These are phyloP conservation scores for Chirona hameri DNA, from an alignment of 2,888 invertebrate genomes.

Conservation along the genomic window DNA sequence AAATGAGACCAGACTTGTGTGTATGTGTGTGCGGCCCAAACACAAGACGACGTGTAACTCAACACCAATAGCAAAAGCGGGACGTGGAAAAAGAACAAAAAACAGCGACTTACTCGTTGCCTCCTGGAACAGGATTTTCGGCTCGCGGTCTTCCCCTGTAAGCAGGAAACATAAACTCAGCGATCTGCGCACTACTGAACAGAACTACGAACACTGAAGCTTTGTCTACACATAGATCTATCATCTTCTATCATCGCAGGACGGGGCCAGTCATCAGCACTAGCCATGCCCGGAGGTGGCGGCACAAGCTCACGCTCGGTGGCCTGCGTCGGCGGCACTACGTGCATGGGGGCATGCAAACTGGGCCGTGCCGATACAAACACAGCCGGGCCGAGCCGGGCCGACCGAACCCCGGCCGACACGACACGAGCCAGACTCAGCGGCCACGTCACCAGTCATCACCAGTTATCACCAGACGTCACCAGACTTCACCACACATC, in stretches of 20 bases:
- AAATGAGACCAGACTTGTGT: neutral
- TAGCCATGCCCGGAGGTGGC: no score
- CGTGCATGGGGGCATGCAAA: no score
- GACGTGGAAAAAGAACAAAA: neutral
- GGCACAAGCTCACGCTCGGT: no score
- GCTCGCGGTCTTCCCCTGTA: neutral
- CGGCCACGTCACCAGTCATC: neutral
- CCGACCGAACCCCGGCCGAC: no score
- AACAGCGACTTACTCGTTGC: neutral
- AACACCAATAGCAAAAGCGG: neutral
- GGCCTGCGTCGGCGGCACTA: no score
- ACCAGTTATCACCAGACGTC: neutral
- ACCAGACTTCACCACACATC: neutral
- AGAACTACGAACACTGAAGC: no score
- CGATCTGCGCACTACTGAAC: no score
- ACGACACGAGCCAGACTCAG: neutral
- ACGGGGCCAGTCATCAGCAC: neutral
- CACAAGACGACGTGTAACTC: neutral
- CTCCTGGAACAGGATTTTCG: slow-evolving; percentile 13
- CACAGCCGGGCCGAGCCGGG: no score
- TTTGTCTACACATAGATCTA: no score
- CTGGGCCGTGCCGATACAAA: no score
- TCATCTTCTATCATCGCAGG: neutral
- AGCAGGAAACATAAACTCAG: neutral
- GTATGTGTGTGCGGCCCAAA: neutral